These are phyloP conservation scores for Peromyscus attwateri DNA, from an alignment of 2,797 vertebrate genomes.

Conservation along the genomic window DNA sequence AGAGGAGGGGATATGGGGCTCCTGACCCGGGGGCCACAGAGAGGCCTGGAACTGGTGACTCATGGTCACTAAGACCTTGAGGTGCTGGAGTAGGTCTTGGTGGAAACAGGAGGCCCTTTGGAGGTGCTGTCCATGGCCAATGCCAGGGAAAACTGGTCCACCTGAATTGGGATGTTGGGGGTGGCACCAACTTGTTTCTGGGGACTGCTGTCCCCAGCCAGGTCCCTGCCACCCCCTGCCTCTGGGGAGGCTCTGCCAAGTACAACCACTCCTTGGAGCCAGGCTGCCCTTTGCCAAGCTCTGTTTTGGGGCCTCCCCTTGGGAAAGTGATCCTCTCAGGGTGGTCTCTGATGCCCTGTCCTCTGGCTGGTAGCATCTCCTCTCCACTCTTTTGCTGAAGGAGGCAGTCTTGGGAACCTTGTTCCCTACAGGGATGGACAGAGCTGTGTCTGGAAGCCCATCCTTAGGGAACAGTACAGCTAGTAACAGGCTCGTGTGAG, in stretches of 20 bases:
- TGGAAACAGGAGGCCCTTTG: conserved; percentile 65
- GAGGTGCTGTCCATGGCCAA: neutral
- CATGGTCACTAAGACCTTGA: conserved; percentile 74
- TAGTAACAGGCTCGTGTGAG: conserved; percentile 77
- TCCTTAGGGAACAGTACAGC: conserved; percentile 83
- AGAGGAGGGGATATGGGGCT: neutral
- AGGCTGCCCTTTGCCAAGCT: neutral
- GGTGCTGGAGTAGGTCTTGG: conserved; percentile 71
- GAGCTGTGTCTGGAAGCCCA: neutral
- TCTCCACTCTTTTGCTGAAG: conserved; percentile 71
- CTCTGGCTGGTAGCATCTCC: conserved; percentile 11
- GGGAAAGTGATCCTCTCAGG: neutral
- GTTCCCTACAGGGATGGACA: neutral
- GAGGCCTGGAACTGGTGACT: conserved; percentile 74
- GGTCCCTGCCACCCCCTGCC: conserved; percentile 58
- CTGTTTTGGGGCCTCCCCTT: neutral
- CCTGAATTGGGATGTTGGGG: neutral
- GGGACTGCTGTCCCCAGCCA: neutral
- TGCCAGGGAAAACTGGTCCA: neutral
- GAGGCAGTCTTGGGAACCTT: conserved; percentile 74
- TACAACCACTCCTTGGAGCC: neutral
- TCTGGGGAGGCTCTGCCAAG: conserved; percentile 23
- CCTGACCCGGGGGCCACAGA: conserved; percentile 10
- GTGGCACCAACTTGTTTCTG: neutral
- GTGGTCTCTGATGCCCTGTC: neutral